Evolutionary conservation across 2,797 vertebrate genomes (phyloP).

Genomic region (Zonotrichia albicollis): DNA sequence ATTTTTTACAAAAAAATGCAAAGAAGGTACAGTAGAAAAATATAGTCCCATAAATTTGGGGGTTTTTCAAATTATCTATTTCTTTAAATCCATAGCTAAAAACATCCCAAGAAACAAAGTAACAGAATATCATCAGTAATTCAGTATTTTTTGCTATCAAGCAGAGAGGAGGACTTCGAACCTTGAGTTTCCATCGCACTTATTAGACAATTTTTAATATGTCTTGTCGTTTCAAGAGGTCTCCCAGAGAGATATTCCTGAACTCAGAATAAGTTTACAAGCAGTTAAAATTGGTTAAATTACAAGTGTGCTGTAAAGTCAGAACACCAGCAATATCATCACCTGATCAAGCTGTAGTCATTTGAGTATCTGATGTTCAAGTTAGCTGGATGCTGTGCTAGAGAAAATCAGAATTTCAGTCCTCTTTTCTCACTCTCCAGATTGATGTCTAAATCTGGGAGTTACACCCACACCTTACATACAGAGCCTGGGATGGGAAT

Average conservation of each 20-base stretch:
- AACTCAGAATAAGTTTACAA: neutral
- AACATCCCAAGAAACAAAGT: neutral
- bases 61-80: neutral
- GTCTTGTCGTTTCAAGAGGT: neutral
- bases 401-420: constrained; percentile 57
- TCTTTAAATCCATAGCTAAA: neutral
- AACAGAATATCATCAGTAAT: neutral
- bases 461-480: constrained; percentile 60
- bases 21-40: neutral
- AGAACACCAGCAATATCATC: neutral
- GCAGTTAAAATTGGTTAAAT: neutral
- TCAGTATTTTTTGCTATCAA: neutral
- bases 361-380: neutral
- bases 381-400: constrained; percentile 31
- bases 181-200: neutral
- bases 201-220: neutral
- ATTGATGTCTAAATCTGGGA: constrained; percentile 67
- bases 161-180: neutral
- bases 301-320: neutral
- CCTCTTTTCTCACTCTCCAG: constrained; percentile 43
- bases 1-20: neutral
- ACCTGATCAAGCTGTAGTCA: constrained; percentile 32
- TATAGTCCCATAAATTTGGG: neutral
- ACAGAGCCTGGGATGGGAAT: constrained; percentile 31
- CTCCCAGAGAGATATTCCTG: neutral